These are phyloP conservation scores for Lasioglossum baleicum DNA, from an alignment of 1,140 invertebrate species.

Conservation along the genomic window DNA sequence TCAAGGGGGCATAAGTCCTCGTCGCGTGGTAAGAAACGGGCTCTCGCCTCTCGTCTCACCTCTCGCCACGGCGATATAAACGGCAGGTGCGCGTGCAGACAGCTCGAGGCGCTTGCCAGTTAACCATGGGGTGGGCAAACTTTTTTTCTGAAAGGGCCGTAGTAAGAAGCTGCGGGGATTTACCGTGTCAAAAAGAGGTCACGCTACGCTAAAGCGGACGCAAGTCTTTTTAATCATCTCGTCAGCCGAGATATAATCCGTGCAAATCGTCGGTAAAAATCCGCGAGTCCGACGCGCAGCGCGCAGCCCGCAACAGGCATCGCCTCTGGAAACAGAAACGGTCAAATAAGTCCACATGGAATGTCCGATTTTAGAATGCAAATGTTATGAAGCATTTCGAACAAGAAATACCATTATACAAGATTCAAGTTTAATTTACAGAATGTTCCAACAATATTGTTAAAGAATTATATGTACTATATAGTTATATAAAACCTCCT, in stretches of 20 bases:
- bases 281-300: not conserved
- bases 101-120: slow-evolving; percentile 49
- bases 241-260: slow-evolving; percentile 35
- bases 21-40: slow-evolving; percentile 36
- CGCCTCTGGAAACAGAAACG: not conserved
- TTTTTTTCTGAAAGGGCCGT: slow-evolving; percentile 38
- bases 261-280: slow-evolving; percentile 37
- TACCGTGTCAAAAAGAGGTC: slow-evolving; percentile 41
- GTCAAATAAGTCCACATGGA: no score
- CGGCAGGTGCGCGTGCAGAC: slow-evolving; percentile 46
- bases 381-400: no score
- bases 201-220: slow-evolving; percentile 27
- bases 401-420: no score
- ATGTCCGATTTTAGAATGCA: no score
- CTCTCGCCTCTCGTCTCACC: no score
- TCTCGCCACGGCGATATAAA: slow-evolving; percentile 22
- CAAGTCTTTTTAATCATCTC: slow-evolving; percentile 47
- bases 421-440: no score
- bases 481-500: no score
- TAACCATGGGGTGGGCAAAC: slow-evolving; percentile 42
- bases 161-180: slow-evolving; percentile 46
- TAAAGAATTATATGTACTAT: no score
- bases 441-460: no score
- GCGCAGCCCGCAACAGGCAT: slow-evolving; percentile 26
- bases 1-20: slow-evolving; percentile 20